Evolutionary conservation across 2,888 invertebrate species (phyloP).

Genomic region (Pollenia labialis): DNA sequence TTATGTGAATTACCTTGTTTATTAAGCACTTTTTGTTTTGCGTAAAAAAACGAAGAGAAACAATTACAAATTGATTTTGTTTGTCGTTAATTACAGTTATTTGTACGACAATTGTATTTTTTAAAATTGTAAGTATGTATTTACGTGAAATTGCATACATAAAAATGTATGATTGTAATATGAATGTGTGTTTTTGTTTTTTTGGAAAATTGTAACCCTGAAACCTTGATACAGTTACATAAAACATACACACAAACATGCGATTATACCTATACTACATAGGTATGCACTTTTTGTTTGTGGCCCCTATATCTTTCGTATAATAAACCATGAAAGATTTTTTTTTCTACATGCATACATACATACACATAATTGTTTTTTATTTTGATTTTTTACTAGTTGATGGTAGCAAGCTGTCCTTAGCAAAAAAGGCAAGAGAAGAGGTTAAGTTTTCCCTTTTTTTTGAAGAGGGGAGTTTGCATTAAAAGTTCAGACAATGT

Average conservation of each 20-base stretch:
- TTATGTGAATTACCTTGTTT: conserved; percentile 64
- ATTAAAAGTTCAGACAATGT: conserved; percentile 51
- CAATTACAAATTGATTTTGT: conserved; percentile 72
- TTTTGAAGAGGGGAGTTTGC: conserved; percentile 16
- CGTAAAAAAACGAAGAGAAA: conserved; percentile 48
- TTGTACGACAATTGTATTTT: conserved; percentile 51
- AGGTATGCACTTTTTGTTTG: conserved; percentile 42
- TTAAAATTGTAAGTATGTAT: conserved; percentile 24
- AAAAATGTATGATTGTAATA: neutral
- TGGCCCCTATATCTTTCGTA: conserved; percentile 60
- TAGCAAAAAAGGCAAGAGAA: conserved; percentile 32
- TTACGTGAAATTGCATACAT: conserved; percentile 11
- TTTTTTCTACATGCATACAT: neutral
- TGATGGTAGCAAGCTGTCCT: conserved; percentile 24
- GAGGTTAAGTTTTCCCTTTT: conserved; percentile 46
- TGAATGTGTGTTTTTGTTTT: conserved; percentile 31
- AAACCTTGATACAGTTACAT: conserved; percentile 70
- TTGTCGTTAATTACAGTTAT: conserved; percentile 70
- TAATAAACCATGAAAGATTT: conserved; percentile 60
- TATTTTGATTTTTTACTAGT: conserved; percentile 48
- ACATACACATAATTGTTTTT: too few species aligned
- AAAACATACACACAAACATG: neutral
- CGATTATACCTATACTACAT: neutral
- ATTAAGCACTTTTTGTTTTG: conserved; percentile 66
- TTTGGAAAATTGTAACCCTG: conserved; percentile 66